phyloP scores from a whole-genome alignment of 2,888 invertebrate species.

The Melanargia galathea region DNA sequence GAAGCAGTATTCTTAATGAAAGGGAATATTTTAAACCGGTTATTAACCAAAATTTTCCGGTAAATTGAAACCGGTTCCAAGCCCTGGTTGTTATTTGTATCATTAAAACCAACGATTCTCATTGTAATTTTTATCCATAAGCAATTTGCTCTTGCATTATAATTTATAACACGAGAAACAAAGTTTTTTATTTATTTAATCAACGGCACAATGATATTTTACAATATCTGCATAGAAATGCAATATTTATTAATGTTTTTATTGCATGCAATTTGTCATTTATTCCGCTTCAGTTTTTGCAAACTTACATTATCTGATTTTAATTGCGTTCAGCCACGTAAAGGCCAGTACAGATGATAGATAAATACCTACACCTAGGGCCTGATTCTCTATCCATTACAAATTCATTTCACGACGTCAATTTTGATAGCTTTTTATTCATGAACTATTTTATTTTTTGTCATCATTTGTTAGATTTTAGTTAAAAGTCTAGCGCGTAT shows the following conservation, averaged over 20 bases:
- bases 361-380: not conserved
- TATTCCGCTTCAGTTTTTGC: constrained; percentile 64
- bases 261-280: constrained; percentile 65
- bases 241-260: constrained; percentile 55
- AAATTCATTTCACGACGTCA: too few species aligned
- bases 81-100: too few species aligned
- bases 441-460: too few species aligned
- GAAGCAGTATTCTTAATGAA: too few species aligned
- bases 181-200: constrained; percentile 27
- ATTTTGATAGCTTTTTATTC: not conserved
- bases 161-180: constrained; percentile 2
- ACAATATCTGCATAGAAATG: constrained; percentile 28
- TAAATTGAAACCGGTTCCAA: too few species aligned
- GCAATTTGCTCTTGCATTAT: constrained; percentile 3
- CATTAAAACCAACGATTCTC: not conserved
- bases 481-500: too few species aligned
- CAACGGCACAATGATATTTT: constrained; percentile 26
- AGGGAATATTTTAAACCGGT: too few species aligned
- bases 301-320: constrained; percentile 60
- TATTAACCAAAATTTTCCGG: too few species aligned
- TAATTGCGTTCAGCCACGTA: constrained; percentile 59
- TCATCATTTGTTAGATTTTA: too few species aligned
- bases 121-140: not conserved
- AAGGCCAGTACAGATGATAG: constrained; percentile 26
- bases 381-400: not conserved